Evolutionary conservation across 2,797 vertebrate species (phyloP), one percentile per base, ranked within the genome.

Genomic region (Rhynchotus rufescens): DNA sequence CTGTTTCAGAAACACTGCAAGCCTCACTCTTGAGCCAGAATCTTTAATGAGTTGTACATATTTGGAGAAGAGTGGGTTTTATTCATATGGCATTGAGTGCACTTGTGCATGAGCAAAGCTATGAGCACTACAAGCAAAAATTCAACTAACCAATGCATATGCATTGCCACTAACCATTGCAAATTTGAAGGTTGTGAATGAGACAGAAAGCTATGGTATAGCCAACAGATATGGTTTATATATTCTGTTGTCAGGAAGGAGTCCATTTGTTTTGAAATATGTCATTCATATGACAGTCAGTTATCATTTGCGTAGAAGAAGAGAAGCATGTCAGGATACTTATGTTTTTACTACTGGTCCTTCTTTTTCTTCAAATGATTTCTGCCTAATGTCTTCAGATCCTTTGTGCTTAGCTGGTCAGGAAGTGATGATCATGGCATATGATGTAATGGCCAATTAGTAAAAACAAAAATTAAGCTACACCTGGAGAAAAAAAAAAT

Each of bases 151-250:
- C 13, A 5, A 51, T 71, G 32, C 28, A 22, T 67, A 34, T 36
- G 56, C 45, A 25, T 51, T 51, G 23, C 69, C 81, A 5, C 32
- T 80, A 56, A 51, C 71, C 12, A 5, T 51, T 62, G 51, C 49
- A 88, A 57, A 89, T 73, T 82, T 92, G 82, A 72, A 75, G n/a
- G 28, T 52, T 52, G 73, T 56, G 30, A 90, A 65, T 87, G 64
- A 64, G 14, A 83, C 44, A 84, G 32, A 78, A 52, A 10, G 40
- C 30, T 56, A 45, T 83, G 32, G 15, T 52, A 78, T 5, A 84
- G 17, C 26, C 62, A 66, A 59, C 8, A 60, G 74, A 89, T 75
- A 61, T 40, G 56, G 62, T 36, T 80, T n/a, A 17, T 78, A 34
- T 60, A 57, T 78, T 86, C 56, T 76, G 14, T 42, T 84, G 34